Base-by-base conservation (phyloP, 2,888 invertebrate genomes). In the Tetanocera ferruginea region DNA sequence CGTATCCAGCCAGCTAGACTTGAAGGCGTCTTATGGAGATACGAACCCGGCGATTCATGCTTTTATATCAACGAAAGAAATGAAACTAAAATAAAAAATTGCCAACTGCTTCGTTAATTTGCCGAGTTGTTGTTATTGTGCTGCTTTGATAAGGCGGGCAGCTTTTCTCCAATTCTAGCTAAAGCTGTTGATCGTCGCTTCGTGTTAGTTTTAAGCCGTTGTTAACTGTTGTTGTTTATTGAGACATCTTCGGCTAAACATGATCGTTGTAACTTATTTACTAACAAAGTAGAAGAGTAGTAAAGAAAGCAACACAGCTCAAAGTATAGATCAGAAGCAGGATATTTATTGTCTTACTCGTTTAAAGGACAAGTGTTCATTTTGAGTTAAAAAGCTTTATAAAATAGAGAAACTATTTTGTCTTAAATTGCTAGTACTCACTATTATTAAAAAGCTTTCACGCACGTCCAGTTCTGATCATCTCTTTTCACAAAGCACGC, bases 11-110 rank as follows among this genome's bases (percentile, higher is more conserved):
- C 86, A 86, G 88, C 88, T 89, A 89, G 89, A 90, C 89, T 87
- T 88, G 88, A 89, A 90, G 89, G 89, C 89, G 89, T 89, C 89
- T 89, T 89, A 88, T 90, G 89, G 85, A 86, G 85, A 84, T 85
- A 84, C 86, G 85, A 85, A 83, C 82, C 80, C 83, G 86, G 83
- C 83, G 85, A 81, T 85, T 81, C 84, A 82, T 83, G 87, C 85
- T 89, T 89, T 87, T 89, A 89, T 89, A 89, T 85, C 83, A 80
- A 66, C 76, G 51, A 69, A 28, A 64, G 51, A 31, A 64, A 37
- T 9, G 70, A 70, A 28, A 60, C 25, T 17, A 5, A 69, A 69
- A 67, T 19, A 60, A 43, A 43, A 43, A 43, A 11, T 43, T 11
- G 14, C 43, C 57, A 57, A 57, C 9, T 25, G 31, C 25, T 28